phyloP scores from a whole-genome alignment of 2,888 invertebrate genomes.

The Philaethria dido region DNA sequence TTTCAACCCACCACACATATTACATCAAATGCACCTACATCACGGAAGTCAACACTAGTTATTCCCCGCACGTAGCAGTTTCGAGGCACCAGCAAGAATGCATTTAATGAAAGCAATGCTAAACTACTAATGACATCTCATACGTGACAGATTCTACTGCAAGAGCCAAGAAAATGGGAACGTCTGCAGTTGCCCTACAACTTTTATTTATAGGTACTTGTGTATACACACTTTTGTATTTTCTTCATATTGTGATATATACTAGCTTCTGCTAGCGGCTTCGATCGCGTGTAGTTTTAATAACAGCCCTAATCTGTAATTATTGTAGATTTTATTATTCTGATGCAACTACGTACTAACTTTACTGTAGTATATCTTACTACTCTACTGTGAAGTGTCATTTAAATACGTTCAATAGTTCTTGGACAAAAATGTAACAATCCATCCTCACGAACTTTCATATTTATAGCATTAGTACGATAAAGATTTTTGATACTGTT shows the following conservation, averaged over 20 bases:
- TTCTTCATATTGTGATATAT: neutral
- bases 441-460: no score
- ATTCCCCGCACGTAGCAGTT: conserved; percentile 50
- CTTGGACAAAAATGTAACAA: no score
- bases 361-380: no score
- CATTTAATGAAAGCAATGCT: conserved; percentile 55
- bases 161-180: conserved; percentile 20
- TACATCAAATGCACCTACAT: conserved; percentile 31
- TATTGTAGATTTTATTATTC: no score
- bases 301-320: no score
- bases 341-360: no score
- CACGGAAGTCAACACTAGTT: conserved; percentile 32
- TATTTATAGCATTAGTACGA: no score
- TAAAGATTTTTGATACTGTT: no score
- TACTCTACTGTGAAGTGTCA: no score
- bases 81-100: conserved; percentile 46
- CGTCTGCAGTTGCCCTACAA: conserved; percentile 8
- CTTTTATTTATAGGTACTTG: neutral
- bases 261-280: no score
- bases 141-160: conserved; percentile 50
- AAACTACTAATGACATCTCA: conserved; percentile 51
- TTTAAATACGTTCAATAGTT: no score
- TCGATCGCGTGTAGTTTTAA: no score
- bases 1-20: conserved; percentile 1
- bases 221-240: neutral